Conservation (phyloP, 2,797 vertebrate species). For the Halcyon smyrnensis region DNA sequence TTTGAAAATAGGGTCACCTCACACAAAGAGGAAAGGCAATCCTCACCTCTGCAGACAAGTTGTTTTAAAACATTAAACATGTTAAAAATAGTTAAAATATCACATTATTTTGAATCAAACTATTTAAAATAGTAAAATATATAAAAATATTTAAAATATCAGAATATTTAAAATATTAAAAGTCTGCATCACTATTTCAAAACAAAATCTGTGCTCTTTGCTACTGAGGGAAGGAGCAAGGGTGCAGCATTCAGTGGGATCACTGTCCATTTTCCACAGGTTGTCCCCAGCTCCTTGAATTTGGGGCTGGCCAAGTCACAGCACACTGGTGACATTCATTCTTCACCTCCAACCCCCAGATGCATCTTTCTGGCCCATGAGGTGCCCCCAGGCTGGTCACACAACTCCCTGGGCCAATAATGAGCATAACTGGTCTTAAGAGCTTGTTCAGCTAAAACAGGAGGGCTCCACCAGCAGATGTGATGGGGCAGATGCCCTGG, state of each 20-base stretch:
- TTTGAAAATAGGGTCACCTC: neutral
- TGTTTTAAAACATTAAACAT: neutral
- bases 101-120: neutral
- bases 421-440: accelerated
- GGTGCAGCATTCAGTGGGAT: neutral
- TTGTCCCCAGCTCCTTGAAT: neutral
- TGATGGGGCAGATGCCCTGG: accelerated
- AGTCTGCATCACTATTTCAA: neutral
- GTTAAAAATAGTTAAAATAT: neutral
- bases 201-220: neutral
- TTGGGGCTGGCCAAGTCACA: neutral
- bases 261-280: neutral
- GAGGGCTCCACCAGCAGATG: neutral
- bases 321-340: neutral
- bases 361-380: neutral
- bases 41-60: neutral
- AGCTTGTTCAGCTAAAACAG: accelerated
- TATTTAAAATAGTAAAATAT: too few species aligned
- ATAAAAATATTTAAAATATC: too few species aligned
- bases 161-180: neutral
- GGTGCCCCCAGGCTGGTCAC: neutral
- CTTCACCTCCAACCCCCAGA: neutral
- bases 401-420: neutral
- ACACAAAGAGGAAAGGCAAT: neutral
- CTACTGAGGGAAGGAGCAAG: neutral